Percentiles rank a stretch among this genome's conserved stretches.
Evolutionary conservation across 2,797 vertebrate genomes (phyloP).

Genomic region (Notoglanidium macrostoma): DNA sequence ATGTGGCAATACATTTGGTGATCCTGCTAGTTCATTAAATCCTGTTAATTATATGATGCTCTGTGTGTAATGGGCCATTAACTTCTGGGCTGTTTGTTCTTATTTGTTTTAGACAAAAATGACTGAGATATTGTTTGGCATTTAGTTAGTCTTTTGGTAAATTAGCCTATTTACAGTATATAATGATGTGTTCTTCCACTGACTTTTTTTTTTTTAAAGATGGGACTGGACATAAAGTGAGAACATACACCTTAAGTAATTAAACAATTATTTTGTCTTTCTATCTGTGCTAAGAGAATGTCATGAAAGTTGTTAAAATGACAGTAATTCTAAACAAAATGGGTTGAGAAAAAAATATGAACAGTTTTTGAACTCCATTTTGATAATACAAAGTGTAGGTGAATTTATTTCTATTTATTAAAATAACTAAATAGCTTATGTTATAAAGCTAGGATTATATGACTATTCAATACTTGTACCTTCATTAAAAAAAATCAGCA

Average conservation of each 20-base stretch:
- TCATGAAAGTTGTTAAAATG: neutral
- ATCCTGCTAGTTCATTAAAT: neutral
- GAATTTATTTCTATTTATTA: neutral
- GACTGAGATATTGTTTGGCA: neutral
- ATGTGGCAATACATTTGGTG: neutral
- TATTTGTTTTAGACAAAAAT: neutral
- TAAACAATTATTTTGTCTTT: neutral
- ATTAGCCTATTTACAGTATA: neutral
- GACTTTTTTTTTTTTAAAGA: neutral
- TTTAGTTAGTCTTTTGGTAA: neutral
- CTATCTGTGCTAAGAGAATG: neutral
- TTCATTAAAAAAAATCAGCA: neutral
- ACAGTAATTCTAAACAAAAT: neutral
- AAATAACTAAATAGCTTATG: neutral
- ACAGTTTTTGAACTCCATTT: neutral
- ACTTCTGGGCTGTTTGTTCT: neutral
- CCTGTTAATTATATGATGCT: slow-evolving; percentile 19
- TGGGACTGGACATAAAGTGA: neutral
- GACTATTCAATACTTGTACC: neutral
- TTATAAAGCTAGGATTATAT: neutral
- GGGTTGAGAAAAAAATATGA: neutral
- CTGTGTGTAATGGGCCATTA: neutral
- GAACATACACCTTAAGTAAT: neutral
- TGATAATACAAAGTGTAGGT: neutral
- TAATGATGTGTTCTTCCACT: neutral